Evolutionary conservation across 2,113 vertebrate species (phyloP).

Genomic region (Capreolus pygargus): DNA sequence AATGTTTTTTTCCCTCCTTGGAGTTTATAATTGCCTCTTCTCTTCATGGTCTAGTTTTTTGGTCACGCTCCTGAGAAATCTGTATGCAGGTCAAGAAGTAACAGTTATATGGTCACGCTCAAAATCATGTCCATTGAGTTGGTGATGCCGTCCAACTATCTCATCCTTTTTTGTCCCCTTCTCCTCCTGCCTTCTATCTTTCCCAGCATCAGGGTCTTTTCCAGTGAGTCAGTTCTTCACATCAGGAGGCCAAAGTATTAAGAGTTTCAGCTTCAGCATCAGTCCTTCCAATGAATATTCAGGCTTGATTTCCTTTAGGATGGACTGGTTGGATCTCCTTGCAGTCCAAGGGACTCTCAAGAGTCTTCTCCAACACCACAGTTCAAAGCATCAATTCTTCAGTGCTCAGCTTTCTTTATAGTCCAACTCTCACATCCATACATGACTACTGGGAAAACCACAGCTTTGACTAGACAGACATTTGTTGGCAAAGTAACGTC

Average conservation of each 20-base stretch:
- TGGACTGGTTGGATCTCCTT: not conserved
- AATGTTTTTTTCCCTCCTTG: not conserved
- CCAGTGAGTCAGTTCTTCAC: not conserved
- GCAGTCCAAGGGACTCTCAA: not conserved
- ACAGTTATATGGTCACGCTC: not conserved
- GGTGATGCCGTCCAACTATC: rapidly evolving
- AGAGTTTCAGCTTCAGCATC: not conserved
- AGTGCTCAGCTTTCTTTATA: not conserved
- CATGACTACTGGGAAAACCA: not conserved
- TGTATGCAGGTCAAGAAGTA: no score
- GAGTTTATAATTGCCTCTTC: not conserved
- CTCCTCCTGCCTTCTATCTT: not conserved
- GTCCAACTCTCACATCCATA: not conserved
- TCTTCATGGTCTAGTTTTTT: not conserved
- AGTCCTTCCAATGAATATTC: not conserved
- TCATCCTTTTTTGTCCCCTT: not conserved
- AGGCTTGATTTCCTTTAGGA: not conserved
- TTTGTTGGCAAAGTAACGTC: not conserved
- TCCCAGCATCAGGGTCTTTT: not conserved
- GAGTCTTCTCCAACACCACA: not conserved
- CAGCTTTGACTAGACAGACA: not conserved
- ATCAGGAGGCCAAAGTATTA: not conserved
- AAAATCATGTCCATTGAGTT: not conserved
- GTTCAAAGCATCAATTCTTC: not conserved
- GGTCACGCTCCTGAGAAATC: no score